phyloP scores from a whole-genome alignment of 1,140 invertebrate genomes.

The Periplaneta americana region DNA sequence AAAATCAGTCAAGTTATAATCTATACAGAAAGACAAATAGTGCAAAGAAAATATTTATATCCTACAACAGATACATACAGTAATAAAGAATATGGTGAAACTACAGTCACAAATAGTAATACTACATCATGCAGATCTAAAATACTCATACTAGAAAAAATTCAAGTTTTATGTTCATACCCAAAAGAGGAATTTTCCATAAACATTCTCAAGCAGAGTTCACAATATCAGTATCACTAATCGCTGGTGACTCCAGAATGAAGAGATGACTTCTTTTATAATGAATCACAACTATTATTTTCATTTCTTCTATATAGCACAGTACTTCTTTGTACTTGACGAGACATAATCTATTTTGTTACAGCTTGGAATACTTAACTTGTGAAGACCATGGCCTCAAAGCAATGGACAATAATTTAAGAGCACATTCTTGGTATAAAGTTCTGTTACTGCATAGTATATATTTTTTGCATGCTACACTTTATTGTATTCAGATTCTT shows the following conservation, averaged over 20 bases:
- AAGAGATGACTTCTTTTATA: neutral
- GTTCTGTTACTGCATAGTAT: neutral
- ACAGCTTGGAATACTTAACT: neutral
- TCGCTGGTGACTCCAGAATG: neutral
- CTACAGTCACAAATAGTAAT: neutral
- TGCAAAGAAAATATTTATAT: too few relatives aligned
- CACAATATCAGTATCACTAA: too few relatives aligned
- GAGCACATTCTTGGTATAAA: neutral
- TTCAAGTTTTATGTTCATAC: neutral
- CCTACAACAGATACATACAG: too few relatives aligned
- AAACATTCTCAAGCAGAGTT: neutral
- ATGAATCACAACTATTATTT: neutral
- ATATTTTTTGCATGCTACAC: too few relatives aligned
- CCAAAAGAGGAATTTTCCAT: neutral
- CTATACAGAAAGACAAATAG: too few relatives aligned
- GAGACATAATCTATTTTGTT: neutral
- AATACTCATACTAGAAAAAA: too few relatives aligned
- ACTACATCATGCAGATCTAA: neutral
- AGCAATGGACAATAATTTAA: neutral
- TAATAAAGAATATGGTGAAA: neutral
- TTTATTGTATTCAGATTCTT: too few relatives aligned
- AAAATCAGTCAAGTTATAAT: too few relatives aligned
- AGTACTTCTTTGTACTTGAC: neutral
- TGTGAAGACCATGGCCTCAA: neutral
- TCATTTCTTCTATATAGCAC: neutral